These are phyloP conservation scores for Cossypha niveicapilla DNA, from an alignment of 2,797 vertebrate genomes.

Conservation along the genomic window DNA sequence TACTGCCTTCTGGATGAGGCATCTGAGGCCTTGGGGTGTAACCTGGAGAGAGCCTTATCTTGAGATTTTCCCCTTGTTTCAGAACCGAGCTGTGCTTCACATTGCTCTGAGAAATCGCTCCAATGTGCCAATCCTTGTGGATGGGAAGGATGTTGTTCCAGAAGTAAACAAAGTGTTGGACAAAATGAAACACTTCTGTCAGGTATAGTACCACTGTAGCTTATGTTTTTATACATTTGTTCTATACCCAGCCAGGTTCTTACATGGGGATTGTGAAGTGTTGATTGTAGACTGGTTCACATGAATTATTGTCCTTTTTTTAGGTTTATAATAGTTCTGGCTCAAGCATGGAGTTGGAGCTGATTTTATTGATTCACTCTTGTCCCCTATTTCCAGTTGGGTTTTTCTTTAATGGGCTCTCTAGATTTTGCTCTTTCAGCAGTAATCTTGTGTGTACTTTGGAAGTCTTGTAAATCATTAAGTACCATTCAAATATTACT, in stretches of 20 bases:
- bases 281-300: neutral
- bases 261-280: neutral
- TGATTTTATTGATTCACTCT: neutral
- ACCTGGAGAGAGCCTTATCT: neutral
- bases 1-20: neutral
- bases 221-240: neutral
- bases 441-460: neutral
- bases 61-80: neutral
- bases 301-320: neutral
- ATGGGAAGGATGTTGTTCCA: conserved; percentile 92
- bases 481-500: neutral
- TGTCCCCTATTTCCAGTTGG: neutral
- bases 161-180: conserved; percentile 93
- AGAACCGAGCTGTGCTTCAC: conserved; percentile 94
- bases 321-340: neutral
- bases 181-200: conserved; percentile 95
- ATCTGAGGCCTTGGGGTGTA: neutral
- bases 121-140: conserved; percentile 84
- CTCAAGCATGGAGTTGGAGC: neutral
- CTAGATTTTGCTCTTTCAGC: neutral
- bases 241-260: neutral
- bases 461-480: neutral
- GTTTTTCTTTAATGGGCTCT: neutral
- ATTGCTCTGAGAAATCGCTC: conserved; percentile 93
- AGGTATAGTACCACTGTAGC: conserved; percentile 69